Conservation (phyloP, 2,888 invertebrate genomes). For the Loripinus fragilis region DNA sequence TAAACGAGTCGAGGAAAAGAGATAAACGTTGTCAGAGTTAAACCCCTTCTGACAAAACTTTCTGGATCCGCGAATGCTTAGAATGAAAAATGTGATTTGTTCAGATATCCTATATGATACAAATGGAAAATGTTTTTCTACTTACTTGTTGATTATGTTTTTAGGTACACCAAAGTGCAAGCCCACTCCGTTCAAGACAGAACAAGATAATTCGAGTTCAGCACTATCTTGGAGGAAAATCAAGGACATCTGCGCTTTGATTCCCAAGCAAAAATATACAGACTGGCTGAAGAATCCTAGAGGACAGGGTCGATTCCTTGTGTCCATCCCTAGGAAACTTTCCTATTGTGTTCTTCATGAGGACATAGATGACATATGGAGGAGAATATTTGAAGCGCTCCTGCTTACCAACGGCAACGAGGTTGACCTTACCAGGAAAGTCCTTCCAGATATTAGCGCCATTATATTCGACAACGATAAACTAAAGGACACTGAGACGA, state of each 20-base stretch:
- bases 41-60: too few relatives aligned
- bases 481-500: neutral
- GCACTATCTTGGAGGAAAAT: neutral
- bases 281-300: neutral
- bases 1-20: too few relatives aligned
- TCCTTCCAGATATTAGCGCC: neutral
- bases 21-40: too few relatives aligned
- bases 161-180: too few relatives aligned
- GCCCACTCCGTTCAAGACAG: too few relatives aligned
- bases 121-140: too few relatives aligned
- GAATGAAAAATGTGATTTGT: too few relatives aligned
- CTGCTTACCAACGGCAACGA: neutral
- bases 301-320: neutral
- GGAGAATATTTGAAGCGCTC: neutral
- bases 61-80: too few relatives aligned
- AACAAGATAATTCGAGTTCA: too few relatives aligned
- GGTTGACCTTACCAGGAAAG: neutral
- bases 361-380: neutral
- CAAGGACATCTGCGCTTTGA: neutral
- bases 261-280: neutral
- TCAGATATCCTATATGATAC: too few relatives aligned
- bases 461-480: neutral
- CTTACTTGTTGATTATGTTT: too few relatives aligned
- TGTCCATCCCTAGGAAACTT: neutral
- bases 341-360: neutral